Base-by-base conservation (phyloP, 2,113 vertebrate genomes). In the Leiothrix lutea region DNA sequence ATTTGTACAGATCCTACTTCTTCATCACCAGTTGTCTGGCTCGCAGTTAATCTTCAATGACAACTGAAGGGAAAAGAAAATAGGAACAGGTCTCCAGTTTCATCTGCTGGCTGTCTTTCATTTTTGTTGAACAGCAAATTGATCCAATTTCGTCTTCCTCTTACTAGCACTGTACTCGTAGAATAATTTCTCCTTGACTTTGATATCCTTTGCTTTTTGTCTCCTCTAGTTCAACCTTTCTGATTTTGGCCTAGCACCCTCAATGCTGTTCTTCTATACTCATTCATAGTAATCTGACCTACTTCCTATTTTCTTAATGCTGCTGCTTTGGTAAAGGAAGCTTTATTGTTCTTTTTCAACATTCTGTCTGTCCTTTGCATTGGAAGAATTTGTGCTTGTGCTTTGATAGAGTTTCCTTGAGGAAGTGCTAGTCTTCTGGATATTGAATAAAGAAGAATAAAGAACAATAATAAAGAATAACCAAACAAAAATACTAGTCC, bases 211-310 rank as follows among this genome's bases (percentile, higher is more conserved):
- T 91, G n/a, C 45, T 72, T 90, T 95, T 78, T 87, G 45, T 70
- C 50, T 88, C 42, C 21, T 72, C 23, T 65, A 3, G 82, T 73
- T 90, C 79, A 92, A 92, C 86, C 50, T 92, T 82, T 83, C 54
- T 77, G 50, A 50, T 77, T 88, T 80, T 88, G 62, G 61, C 45
- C 67, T 80, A 36, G 82, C 74, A 66, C 36, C 15, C 11, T 90
- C 71, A 33, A 33, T 90, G 79, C 86, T 93, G 82, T 90, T 97
- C 50, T 51, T 93, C 71, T 88, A 45, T 96, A 86, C 38, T 38
- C 38, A 35, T 73, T 96, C 64, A 78, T 47, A 80, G 82, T 62
- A 90, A 58, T 66, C 80, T 92, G 92, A 95, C 94, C 94, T 93
- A 92, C 88, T 96, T 96, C 79, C 62, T 92, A 1, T 93, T 82